These are phyloP conservation scores for Calypte anna DNA, from an alignment of 2,113 vertebrate species.

Conservation along the genomic window DNA sequence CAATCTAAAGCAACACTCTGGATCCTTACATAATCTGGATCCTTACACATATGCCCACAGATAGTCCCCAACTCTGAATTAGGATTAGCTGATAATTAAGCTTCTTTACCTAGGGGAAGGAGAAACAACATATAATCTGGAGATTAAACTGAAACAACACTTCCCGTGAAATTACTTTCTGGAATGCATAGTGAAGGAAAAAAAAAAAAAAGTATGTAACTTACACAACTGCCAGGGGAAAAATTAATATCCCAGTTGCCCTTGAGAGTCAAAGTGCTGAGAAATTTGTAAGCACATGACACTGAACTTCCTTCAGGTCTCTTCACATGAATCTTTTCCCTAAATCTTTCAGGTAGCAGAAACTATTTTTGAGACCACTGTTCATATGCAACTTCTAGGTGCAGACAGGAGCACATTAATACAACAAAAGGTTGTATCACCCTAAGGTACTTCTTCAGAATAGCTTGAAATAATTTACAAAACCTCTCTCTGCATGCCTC, in stretches of 20 bases:
- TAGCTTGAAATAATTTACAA: not conserved
- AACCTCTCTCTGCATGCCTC: not conserved
- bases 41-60: not conserved
- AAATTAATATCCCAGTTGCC: not conserved
- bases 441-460: not conserved
- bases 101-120: not conserved
- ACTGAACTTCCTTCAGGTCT: not conserved
- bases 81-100: slow-evolving; percentile 12
- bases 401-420: not conserved
- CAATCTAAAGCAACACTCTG: not conserved
- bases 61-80: not conserved
- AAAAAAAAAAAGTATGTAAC: not conserved
- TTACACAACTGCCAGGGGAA: not conserved
- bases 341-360: not conserved
- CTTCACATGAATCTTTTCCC: not conserved
- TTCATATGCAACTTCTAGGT: not conserved
- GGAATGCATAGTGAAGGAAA: not conserved
- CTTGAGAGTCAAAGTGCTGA: not conserved
- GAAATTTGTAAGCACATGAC: not conserved
- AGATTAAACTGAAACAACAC: slow-evolving; percentile 41
- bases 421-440: not conserved
- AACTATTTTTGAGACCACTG: not conserved
- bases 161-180: slow-evolving; percentile 47
- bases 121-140: slow-evolving; percentile 40
- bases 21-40: not conserved